Percentiles rank a stretch among this genome's conserved stretches.
phyloP scores from a whole-genome alignment of 2,113 vertebrate species.

The Paedocypris sp. region DNA sequence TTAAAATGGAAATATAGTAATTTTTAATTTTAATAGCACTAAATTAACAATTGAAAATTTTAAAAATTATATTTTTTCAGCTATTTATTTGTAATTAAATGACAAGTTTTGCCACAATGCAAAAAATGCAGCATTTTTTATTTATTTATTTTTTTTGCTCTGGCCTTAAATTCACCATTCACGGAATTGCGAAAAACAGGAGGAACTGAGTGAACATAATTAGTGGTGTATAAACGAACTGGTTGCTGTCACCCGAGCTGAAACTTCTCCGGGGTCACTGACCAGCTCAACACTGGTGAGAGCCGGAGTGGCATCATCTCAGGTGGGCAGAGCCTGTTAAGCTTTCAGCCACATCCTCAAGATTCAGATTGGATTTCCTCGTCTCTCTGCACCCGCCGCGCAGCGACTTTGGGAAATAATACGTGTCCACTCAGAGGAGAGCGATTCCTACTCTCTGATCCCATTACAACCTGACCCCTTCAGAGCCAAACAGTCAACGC shows the following conservation, averaged over 20 bases:
- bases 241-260: slow-evolving; percentile 14
- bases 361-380: slow-evolving; percentile 56
- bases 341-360: slow-evolving; percentile 43
- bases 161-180: no score
- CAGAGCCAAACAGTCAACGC: slow-evolving; percentile 46
- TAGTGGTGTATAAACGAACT: slow-evolving; percentile 1
- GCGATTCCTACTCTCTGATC: slow-evolving; percentile 55
- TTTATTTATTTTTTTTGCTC: no score
- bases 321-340: slow-evolving; percentile 28
- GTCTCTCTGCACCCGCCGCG: slow-evolving; percentile 48
- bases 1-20: no score
- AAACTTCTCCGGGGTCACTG: slow-evolving; percentile 9
- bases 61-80: no score
- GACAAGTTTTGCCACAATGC: no score
- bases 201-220: no score
- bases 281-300: not conserved
- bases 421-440: slow-evolving; percentile 55
- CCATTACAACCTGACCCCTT: slow-evolving; percentile 50
- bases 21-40: no score
- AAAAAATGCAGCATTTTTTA: no score
- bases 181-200: no score
- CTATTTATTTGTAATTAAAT: no score
- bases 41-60: no score
- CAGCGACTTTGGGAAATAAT: slow-evolving; percentile 37
- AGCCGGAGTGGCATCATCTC: slow-evolving; percentile 21